Percentiles rank a stretch among this genome's conserved stretches.
phyloP scores from a whole-genome alignment of 2,888 invertebrate genomes.

The Stegana nigrithorax region DNA sequence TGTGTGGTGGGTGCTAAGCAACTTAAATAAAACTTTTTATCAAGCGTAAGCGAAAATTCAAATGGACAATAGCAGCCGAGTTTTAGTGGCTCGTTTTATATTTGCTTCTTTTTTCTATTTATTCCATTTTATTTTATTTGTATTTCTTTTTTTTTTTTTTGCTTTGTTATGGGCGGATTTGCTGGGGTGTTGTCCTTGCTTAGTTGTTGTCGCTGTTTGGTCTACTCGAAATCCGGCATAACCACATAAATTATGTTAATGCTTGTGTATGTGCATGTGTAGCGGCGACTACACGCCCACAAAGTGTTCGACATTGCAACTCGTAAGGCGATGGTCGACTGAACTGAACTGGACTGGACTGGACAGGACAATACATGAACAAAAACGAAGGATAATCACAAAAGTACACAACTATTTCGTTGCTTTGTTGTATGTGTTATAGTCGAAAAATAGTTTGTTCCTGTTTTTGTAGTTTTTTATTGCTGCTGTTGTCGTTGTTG shows the following conservation, averaged over 20 bases:
- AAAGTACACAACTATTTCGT: conserved; percentile 47
- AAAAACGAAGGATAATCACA: conserved; percentile 54
- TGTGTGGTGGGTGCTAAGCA: not conserved
- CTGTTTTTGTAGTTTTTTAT: conserved; percentile 49
- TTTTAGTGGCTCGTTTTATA: conserved; percentile 12
- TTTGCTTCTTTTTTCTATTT: not conserved
- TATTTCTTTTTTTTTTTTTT: conserved; percentile 49
- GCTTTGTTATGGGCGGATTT: no score
- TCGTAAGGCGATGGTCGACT: no score
- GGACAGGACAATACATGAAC: no score
- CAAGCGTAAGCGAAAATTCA: conserved; percentile 50
- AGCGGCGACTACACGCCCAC: conserved; percentile 57
- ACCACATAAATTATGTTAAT: conserved; percentile 68
- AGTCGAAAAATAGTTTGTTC: not conserved
- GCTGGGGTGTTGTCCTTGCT: not conserved
- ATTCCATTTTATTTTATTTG: not conserved
- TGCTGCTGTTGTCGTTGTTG: conserved; percentile 31
- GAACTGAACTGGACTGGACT: no score
- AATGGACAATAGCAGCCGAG: conserved; percentile 54
- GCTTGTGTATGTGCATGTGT: conserved; percentile 46
- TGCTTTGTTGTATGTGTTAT: not conserved
- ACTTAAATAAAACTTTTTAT: conserved; percentile 44
- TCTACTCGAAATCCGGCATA: conserved; percentile 61
- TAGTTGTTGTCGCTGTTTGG: conserved; percentile 20
- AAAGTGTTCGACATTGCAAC: conserved; percentile 35